Evolutionary conservation across 2,888 invertebrate species (phyloP), one percentile per base, ranked within the genome.

Genomic region (Chrysolina haemoptera): DNA sequence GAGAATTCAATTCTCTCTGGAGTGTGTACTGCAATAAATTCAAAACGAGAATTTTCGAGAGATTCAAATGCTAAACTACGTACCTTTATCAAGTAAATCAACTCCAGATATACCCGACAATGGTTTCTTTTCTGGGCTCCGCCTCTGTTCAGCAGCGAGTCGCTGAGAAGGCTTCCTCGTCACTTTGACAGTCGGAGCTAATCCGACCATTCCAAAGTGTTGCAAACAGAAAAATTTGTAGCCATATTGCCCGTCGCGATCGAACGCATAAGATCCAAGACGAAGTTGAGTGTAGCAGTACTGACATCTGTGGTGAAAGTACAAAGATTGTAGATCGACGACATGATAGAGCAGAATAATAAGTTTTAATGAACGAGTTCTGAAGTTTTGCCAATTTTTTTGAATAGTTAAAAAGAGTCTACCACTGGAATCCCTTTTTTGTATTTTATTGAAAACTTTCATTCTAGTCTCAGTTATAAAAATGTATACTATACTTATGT

Each of bases 251-350:
- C 92, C 93, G 78, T 93, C 93, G 18, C 92, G 89, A 85, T 94
- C 94, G 83, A 92, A 94, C 59, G 92, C 90, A 84, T 94, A 95
- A 73, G 92, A 93, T 62, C 95, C 95, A 62, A 97, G 92, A 63
- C 97, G 91, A 62, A 98, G 90, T 75, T 94, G 94, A 5, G 94
- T 93, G 83, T 94, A 93, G 88, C 98, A 98, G 86, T 96, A 96
- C 87, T 97, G 95, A 89, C 98, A 98, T 76, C 96, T 87, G 73
- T 4, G n/a, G 27, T 14, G 27, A n/a, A 5, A n/a, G 35, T 35
- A 27, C 2, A 27, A 27, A 27, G 1, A 27, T 27, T 27, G 27
- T 27, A 3, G 27, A 27, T 1, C 5, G 27, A 3, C 27, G 5
- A 3, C 2, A 27, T 27, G 5, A 27, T 27, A 27, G 5, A 3